Conservation (phyloP, 2,888 invertebrate genomes). For the Zele albiditarsus region DNA sequence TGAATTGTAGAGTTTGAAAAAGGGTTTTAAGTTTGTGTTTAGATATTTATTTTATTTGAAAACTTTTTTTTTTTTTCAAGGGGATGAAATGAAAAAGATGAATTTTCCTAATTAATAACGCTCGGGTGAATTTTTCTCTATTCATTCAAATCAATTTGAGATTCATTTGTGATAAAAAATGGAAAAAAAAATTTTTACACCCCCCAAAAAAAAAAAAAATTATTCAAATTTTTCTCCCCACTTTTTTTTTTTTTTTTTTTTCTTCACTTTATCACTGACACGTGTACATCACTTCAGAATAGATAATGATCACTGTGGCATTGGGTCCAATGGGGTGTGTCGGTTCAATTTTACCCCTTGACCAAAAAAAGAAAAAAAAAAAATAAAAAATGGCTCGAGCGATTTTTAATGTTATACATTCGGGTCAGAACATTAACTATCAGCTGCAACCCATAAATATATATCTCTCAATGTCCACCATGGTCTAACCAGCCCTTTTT, state of each 20-base stretch:
- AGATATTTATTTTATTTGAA: not conserved
- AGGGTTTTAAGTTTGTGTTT: too few species aligned
- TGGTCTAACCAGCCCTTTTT: slow-evolving; percentile 1
- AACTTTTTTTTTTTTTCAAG: not conserved
- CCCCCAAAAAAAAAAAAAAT: too few species aligned
- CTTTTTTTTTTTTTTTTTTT: too few species aligned
- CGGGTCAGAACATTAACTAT: slow-evolving; percentile 45
- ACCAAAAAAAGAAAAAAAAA: slow-evolving; percentile 24
- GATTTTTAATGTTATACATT: slow-evolving; percentile 22
- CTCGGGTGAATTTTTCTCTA: not conserved
- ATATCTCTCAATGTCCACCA: slow-evolving; percentile 53
- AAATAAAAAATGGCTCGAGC: slow-evolving; percentile 22
- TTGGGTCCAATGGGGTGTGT: not conserved
- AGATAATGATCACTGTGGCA: too few species aligned
- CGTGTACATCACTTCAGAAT: too few species aligned
- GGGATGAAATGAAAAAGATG: too few species aligned
- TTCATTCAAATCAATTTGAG: not conserved
- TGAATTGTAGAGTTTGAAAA: too few species aligned
- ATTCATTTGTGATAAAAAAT: not conserved
- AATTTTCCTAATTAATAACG: not conserved
- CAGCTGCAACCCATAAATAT: slow-evolving; percentile 63
- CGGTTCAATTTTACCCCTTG: not conserved
- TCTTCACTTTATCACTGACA: too few species aligned
- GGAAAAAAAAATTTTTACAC: too few species aligned
- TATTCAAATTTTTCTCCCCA: too few species aligned